Percentiles rank a stretch among this genome's conserved stretches.
Evolutionary conservation across 2,888 invertebrate genomes (phyloP).

Genomic region (Calameuta pallipes): DNA sequence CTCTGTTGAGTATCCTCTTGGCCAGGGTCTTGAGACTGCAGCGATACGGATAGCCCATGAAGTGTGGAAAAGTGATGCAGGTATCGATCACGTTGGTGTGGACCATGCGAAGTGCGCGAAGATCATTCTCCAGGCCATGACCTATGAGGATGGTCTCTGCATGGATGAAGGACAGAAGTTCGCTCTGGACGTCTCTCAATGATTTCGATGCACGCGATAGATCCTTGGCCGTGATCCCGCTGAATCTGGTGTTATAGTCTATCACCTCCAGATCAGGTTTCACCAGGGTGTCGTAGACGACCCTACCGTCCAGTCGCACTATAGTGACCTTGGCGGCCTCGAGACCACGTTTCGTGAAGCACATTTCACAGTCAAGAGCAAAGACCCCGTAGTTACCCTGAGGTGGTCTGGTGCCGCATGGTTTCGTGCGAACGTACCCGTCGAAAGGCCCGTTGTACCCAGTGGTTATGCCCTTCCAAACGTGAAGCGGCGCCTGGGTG

Average conservation of each 20-base stretch:
- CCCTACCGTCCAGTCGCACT: constrained; percentile 77
- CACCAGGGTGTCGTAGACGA: constrained; percentile 87
- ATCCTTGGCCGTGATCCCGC: constrained; percentile 83
- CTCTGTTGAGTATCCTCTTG: constrained; percentile 77
- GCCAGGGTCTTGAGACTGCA: constrained; percentile 85
- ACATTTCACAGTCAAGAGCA: constrained; percentile 98
- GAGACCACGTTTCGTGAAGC: constrained; percentile 86
- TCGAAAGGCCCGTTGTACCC: constrained; percentile 81
- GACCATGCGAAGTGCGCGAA: constrained; percentile 85
- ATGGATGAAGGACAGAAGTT: constrained; percentile 82
- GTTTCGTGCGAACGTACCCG: constrained; percentile 74
- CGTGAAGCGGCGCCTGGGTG: constrained; percentile 75
- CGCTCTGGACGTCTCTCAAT: constrained; percentile 84
- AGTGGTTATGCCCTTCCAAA: constrained; percentile 79
- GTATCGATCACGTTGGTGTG: constrained; percentile 92
- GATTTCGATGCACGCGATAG: constrained; percentile 74
- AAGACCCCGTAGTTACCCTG: constrained; percentile 73
- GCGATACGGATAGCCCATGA: constrained; percentile 84
- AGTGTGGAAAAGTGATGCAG: constrained; percentile 87
- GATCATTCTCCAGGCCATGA: constrained; percentile 94
- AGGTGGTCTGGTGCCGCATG: constrained; percentile 64
- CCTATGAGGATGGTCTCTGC: constrained; percentile 92
- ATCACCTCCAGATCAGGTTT: constrained; percentile 85
- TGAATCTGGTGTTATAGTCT: constrained; percentile 96
- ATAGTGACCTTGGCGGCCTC: constrained; percentile 91